A percentile compares a stretch with the other conserved stretches of the same genome.
phyloP scores from a whole-genome alignment of 2,797 vertebrate genomes.

The Rhinoraja longicauda region DNA sequence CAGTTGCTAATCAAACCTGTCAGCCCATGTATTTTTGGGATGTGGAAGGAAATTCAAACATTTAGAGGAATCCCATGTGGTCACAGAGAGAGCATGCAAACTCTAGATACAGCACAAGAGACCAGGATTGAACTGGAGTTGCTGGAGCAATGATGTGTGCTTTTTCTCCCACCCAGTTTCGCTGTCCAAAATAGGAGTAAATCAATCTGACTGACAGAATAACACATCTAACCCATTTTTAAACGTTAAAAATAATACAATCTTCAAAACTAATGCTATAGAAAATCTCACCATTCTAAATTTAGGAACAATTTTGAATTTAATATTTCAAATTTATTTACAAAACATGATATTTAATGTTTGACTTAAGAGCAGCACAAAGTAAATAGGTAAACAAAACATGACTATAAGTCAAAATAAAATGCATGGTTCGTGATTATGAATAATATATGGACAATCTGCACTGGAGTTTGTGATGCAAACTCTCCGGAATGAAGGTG shows the following conservation, averaged over 20 bases:
- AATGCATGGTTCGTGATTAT: neutral
- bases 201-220: neutral
- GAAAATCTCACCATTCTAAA: neutral
- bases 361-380: neutral
- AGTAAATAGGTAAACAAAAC: conserved; percentile 33
- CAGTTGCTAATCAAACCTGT: too few relatives aligned
- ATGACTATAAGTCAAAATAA: neutral
- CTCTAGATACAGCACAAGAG: too few relatives aligned
- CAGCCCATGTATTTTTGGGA: too few relatives aligned
- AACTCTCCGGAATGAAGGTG: neutral
- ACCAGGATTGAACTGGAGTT: too few relatives aligned
- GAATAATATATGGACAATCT: neutral
- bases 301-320: neutral
- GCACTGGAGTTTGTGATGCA: neutral
- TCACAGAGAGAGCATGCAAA: too few relatives aligned
- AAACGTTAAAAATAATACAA: too few relatives aligned
- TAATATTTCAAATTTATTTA: conserved; percentile 33
- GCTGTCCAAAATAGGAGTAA: too few relatives aligned
- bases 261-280: neutral
- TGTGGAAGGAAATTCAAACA: too few relatives aligned
- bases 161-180: too few relatives aligned
- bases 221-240: neutral
- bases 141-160: too few relatives aligned
- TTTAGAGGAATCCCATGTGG: too few relatives aligned
- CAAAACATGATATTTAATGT: conserved; percentile 20